Conservation (phyloP, 2,888 invertebrate genomes). For the Aquatica leii region DNA sequence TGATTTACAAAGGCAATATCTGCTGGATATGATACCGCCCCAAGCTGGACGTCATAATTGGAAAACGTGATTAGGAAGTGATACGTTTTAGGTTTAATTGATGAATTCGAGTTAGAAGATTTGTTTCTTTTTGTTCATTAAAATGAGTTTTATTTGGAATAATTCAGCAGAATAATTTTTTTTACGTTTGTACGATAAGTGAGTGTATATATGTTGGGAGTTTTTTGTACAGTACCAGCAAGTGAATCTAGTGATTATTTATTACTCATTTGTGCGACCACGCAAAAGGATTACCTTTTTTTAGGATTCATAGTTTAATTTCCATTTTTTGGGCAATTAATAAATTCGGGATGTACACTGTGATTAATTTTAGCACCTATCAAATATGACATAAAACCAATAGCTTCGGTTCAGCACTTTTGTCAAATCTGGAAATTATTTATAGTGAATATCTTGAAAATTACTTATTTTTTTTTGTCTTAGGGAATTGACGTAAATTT, state of each 20-base stretch:
- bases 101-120: slow-evolving; percentile 22
- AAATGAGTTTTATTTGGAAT: slow-evolving; percentile 15
- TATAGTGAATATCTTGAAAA: too few species aligned
- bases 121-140: slow-evolving; percentile 20
- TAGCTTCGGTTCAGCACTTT: too few species aligned
- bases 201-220: slow-evolving; percentile 34
- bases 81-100: slow-evolving; percentile 27
- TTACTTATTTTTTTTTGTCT: too few species aligned
- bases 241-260: slow-evolving; percentile 30
- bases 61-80: slow-evolving; percentile 67
- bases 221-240: slow-evolving; percentile 24
- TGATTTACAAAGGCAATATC: slow-evolving; percentile 92
- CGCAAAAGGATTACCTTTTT: too few species aligned
- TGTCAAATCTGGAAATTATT: too few species aligned
- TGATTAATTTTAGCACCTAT: too few species aligned
- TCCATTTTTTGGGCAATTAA: too few species aligned
- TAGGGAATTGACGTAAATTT: too few species aligned
- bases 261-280: slow-evolving; percentile 10
- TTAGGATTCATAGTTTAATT: too few species aligned
- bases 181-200: slow-evolving; percentile 30
- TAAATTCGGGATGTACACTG: too few species aligned
- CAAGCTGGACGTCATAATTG: slow-evolving; percentile 67
- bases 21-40: slow-evolving; percentile 93
- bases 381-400: too few species aligned
- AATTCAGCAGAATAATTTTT: slow-evolving; percentile 22